Conservation (phyloP, 2,113 vertebrate species). For the Elephas maximus region DNA sequence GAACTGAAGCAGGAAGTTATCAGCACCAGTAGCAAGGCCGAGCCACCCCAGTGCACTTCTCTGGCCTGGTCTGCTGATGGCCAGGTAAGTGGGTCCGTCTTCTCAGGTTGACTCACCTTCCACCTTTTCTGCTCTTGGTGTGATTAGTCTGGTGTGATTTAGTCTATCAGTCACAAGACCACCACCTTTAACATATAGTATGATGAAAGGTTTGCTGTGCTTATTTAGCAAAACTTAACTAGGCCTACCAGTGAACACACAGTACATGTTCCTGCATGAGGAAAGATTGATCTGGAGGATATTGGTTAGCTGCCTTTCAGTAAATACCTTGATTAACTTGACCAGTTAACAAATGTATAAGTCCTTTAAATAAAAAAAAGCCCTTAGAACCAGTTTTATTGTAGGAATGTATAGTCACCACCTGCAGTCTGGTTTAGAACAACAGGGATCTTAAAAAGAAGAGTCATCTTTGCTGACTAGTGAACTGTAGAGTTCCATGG, state of each 20-base stretch:
- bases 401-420: neutral
- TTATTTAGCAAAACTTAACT: neutral
- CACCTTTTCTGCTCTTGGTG: neutral
- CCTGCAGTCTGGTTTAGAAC: neutral
- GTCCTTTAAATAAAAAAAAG: neutral
- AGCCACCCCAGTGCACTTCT: slow-evolving; percentile 96
- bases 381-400: neutral
- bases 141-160: neutral
- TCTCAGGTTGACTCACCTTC: neutral
- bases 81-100: slow-evolving; percentile 90
- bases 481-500: neutral
- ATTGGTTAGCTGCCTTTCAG: neutral
- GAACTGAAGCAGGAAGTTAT: slow-evolving; percentile 98
- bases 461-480: neutral
- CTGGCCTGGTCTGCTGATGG: slow-evolving; percentile 99
- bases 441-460: neutral
- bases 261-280: neutral
- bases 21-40: slow-evolving; percentile 98
- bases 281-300: neutral
- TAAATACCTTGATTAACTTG: neutral
- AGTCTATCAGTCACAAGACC: neutral
- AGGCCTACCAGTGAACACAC: neutral
- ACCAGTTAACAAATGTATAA: neutral
- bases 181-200: neutral
- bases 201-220: neutral